phyloP scores from a whole-genome alignment of 2,888 invertebrate species.

The Corythucha ciliata region DNA sequence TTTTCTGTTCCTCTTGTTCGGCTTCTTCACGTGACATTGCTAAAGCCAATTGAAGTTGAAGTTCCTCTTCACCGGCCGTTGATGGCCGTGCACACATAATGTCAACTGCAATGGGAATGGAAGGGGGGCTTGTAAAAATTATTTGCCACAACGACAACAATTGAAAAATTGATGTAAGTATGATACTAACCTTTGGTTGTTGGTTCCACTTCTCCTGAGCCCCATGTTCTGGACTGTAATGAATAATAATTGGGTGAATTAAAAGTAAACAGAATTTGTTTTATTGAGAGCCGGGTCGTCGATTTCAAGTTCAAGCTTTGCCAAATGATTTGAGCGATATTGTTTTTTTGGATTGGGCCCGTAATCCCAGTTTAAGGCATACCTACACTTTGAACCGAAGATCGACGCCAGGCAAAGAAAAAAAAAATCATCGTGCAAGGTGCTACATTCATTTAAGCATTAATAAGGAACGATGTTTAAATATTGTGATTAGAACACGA shows the following conservation, averaged over 20 bases:
- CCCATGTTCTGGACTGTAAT: slow-evolving; percentile 36
- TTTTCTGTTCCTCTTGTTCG: slow-evolving; percentile 87
- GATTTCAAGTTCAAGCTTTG: no score
- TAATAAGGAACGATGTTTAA: no score
- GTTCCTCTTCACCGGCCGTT: slow-evolving; percentile 94
- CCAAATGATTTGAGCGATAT: no score
- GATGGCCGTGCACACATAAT: slow-evolving; percentile 68
- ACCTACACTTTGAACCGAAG: no score
- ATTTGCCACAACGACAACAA: background rate
- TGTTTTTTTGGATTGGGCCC: no score
- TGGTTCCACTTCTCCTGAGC: slow-evolving; percentile 39
- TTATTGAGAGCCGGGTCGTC: no score
- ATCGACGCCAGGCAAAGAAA: no score
- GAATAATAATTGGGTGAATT: background rate
- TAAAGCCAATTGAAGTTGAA: slow-evolving; percentile 93
- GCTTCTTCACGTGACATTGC: slow-evolving; percentile 99
- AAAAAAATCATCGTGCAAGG: no score
- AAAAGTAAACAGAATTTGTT: slow-evolving; percentile 9
- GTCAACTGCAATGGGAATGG: slow-evolving; percentile 20
- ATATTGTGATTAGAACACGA: background rate
- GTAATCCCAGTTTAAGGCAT: no score
- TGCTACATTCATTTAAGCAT: no score
- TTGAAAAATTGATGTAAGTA: background rate
- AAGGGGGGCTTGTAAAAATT: background rate
- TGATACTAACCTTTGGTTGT: slow-evolving; percentile 38